Base-by-base conservation (phyloP, 2,888 invertebrate genomes). In the Homarus gammarus region DNA sequence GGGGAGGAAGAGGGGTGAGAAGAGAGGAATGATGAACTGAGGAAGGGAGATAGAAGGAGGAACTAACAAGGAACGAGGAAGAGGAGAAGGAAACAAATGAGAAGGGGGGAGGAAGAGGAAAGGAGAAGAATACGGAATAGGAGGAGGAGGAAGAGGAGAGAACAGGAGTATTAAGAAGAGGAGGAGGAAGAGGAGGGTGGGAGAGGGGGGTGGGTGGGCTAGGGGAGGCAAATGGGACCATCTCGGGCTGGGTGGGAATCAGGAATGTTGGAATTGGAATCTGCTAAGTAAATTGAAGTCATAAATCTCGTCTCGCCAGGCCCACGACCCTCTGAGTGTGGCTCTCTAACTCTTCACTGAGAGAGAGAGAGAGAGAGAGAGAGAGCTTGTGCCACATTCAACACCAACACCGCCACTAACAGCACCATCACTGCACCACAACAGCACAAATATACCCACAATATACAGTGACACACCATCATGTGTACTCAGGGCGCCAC, bases 241-340 rank as follows among this genome's bases (percentile, higher is more conserved):
- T 73, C 36, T 73, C 2, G 75, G 75, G 31, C 2, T 40, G 75
- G 75, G 75, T 40, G 84, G 84, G 84, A 84, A 84, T 75, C 68
- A 61, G 75, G 84, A 84, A 84, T 84, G 75, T 84, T 75, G 84
- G 84, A 61, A 84, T 84, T 56, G 84, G 73, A 84, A 84, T 84
- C 84, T 38, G 61, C 75, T 84, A 84, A 75, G 75, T 84, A 84
- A 84, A 84, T 84, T 84, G 84, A 75, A 75, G 56, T 61, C 61
- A 84, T 75, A 84, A 75, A 84, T 72, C 72, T 72, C 40, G 38
- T 36, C 68, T 18, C 68, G 18, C 68, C n/a, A 18, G n/a, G n/a
- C 75, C 75, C 27, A 56, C 56, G 22, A 18, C 56, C 56, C 56
- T n/a, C n/a, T n/a, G n/a, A n/a, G n/a, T n/a, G n/a, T n/a, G n/a